Base-by-base conservation (phyloP, 2,113 vertebrate species). In the Elgaria multicarinata region DNA sequence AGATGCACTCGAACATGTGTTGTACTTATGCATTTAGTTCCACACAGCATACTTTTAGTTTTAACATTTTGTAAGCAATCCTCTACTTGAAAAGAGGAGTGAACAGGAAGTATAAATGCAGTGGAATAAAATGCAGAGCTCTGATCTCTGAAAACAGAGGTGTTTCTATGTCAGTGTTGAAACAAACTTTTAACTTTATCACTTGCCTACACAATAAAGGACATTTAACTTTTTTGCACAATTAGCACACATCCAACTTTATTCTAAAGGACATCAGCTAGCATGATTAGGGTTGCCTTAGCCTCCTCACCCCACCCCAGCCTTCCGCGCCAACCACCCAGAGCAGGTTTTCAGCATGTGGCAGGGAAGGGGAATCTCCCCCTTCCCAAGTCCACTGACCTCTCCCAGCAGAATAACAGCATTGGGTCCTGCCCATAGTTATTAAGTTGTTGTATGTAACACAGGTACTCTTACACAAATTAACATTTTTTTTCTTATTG, bases 31-130 rank as follows among this genome's bases (percentile, higher is more conserved):
- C 85, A 76, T 91, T 92, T 79, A 91, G 92, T 93, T 88, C 86
- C 90, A 5, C 58, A 72, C 89, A 93, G 92, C 92, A 87, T 22
- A 94, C 91, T 93, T 92, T 89, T 92, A 93, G 87, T 88, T 95
- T 96, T 93, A 96, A 95, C 94, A 95, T 96, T 94, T 94, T 93
- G 95, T 94, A 94, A 95, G 93, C 89, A 87, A 82, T 88, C 91
- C 90, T 3, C 20, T 82, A 87, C 84, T 94, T 95, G 94, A 94
- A 94, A 93, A 93, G 93, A 94, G 93, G 94, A 96, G 93, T 89
- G 92, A 94, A 94, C 87, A 91, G 88, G 89, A 90, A 91, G 93
- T 1, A 14, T 71, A 22, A 91, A 88, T 31, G 44, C 83, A 79
- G 77, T 28, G 6, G 14, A 53, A 78, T 78, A 79, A 26, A 91